phyloP scores from a whole-genome alignment of 2,113 vertebrate species.

The Plotosus lineatus region DNA sequence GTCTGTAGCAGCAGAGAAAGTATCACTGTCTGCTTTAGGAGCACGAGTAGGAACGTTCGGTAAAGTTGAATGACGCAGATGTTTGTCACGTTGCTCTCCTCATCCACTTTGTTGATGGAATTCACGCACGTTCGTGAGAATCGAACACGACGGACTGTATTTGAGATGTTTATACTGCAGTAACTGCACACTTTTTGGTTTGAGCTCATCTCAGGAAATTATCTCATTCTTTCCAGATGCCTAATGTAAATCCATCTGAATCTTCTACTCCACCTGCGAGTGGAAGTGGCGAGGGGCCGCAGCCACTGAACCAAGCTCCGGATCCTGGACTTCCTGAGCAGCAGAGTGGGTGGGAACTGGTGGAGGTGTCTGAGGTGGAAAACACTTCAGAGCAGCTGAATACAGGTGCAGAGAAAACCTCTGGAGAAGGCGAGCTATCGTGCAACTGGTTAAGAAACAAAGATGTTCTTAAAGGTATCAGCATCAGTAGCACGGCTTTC shows the following conservation, averaged over 20 bases:
- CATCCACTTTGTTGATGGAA: neutral
- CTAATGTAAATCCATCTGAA: conserved; percentile 32
- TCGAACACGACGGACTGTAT: neutral
- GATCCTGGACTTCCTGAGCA: neutral
- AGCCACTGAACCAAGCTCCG: neutral
- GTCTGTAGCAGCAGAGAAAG: neutral
- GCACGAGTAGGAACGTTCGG: too few species aligned
- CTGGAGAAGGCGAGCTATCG: neutral
- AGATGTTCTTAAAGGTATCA: conserved; percentile 60
- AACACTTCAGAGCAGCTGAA: neutral
- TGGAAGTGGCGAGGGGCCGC: conserved; percentile 35
- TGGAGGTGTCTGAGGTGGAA: neutral
- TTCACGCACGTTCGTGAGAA: too few species aligned
- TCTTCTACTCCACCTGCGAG: conserved; percentile 45
- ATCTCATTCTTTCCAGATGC: conserved; percentile 48
- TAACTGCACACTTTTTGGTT: neutral
- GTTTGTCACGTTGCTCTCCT: too few species aligned
- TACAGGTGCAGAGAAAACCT: neutral
- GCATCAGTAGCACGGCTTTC: conserved; percentile 67
- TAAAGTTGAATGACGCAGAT: neutral
- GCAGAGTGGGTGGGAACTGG: neutral
- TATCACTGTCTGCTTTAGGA: too few species aligned
- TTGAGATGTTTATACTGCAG: neutral
- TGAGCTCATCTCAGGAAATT: neutral
- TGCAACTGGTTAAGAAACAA: conserved; percentile 27